These are phyloP conservation scores for Parazoanthus darwini DNA, from an alignment of 92 coral and sea anemone genomes.

Conservation along the genomic window DNA sequence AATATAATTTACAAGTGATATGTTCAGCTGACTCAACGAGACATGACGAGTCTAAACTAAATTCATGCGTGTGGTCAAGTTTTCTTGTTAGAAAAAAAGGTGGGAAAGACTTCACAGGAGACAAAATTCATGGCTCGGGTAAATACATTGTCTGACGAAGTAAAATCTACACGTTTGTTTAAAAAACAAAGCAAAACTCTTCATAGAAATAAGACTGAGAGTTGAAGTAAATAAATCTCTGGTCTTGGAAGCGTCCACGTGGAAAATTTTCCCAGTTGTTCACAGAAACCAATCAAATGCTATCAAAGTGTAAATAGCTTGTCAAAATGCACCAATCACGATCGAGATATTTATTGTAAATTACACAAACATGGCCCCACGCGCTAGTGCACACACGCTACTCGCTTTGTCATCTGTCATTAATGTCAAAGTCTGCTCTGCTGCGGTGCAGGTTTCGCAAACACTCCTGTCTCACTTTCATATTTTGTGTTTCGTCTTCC, in stretches of 20 bases:
- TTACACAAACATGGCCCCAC: constrained; percentile 98
- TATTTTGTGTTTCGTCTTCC: constrained; percentile 18
- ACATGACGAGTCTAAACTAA: constrained; percentile 42
- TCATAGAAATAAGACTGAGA: constrained; percentile 39
- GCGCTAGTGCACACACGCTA: constrained; percentile 96
- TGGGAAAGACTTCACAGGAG: constrained; percentile 1
- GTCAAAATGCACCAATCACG: constrained; percentile 91
- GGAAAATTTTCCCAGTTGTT: constrained; percentile 95
- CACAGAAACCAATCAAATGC: constrained; percentile 91
- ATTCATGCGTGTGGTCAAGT: constrained; percentile 19
- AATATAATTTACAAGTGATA: constrained; percentile 46
- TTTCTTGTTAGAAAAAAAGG: not conserved
- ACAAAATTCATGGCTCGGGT: not conserved
- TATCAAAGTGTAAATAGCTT: constrained; percentile 88
- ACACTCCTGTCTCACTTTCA: constrained; percentile 68
- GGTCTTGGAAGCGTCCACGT: constrained; percentile 88
- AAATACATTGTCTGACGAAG: not conserved
- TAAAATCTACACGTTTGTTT: constrained; percentile 23
- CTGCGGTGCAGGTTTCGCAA: constrained; percentile 99
- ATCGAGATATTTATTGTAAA: constrained; percentile 81
- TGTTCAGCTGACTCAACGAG: constrained; percentile 47
- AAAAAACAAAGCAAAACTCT: not conserved
- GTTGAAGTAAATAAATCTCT: constrained; percentile 80
- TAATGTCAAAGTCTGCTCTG: constrained; percentile 99
- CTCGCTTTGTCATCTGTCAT: constrained; percentile 92